Evolutionary conservation across 1,140 invertebrate species (phyloP).

Genomic region (Philopotamus ludificatus): DNA sequence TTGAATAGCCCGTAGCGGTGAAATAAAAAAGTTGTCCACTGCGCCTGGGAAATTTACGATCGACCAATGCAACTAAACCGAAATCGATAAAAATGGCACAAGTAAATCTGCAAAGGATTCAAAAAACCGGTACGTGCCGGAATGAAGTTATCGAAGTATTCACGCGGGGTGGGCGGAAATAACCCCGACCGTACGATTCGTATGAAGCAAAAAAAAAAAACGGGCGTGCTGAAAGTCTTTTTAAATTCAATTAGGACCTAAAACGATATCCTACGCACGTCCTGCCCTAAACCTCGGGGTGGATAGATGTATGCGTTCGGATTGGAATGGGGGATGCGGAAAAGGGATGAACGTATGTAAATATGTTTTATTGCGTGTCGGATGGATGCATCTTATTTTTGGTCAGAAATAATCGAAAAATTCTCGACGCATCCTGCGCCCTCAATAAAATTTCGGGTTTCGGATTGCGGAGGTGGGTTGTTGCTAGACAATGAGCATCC

Average conservation of each 20-base stretch:
- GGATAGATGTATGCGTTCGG: no score
- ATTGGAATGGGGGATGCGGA: no score
- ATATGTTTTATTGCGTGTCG: conserved; percentile 6
- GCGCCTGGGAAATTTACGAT: neutral
- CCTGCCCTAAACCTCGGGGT: no score
- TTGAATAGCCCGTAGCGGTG: conserved; percentile 1
- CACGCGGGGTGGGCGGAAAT: conserved; percentile 16
- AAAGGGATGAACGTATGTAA: neutral
- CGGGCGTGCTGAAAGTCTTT: neutral
- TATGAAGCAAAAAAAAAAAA: neutral
- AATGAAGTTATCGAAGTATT: conserved; percentile 9
- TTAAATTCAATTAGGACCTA: conserved; percentile 30
- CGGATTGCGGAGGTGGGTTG: conserved; percentile 18
- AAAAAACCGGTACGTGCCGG: neutral
- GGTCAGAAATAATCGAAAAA: no score
- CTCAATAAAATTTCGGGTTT: no score
- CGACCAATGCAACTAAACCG: neutral
- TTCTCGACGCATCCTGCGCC: no score
- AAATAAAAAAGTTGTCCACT: conserved; percentile 2
- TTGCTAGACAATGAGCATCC: conserved; percentile 10
- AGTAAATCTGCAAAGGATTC: no score
- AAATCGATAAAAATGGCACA: neutral
- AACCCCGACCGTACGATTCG: conserved; percentile 13
- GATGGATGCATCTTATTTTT: neutral
- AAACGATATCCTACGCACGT: conserved; percentile 14